phyloP scores from a whole-genome alignment of 2,888 invertebrate species.

The Caenorhabditis sp. region DNA sequence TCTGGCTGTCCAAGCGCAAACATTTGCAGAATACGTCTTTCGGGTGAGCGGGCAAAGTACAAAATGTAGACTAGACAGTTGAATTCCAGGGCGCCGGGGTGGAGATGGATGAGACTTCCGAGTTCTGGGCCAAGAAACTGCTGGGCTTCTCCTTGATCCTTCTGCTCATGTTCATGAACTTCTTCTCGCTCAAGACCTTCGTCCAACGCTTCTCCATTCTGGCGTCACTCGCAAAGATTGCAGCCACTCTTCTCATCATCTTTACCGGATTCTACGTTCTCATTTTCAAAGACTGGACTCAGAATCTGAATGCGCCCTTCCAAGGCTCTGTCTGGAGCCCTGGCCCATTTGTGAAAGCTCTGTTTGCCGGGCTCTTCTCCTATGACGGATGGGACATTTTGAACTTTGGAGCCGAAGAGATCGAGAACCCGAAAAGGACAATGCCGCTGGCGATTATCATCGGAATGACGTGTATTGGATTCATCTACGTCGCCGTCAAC shows the following conservation, averaged over 20 bases:
- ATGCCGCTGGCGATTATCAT: slow-evolving; percentile 77
- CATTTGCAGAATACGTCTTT: slow-evolving; percentile 77
- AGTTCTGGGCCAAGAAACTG: slow-evolving; percentile 69
- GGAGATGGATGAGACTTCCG: slow-evolving; percentile 51
- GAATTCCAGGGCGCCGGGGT: slow-evolving; percentile 64
- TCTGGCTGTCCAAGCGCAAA: slow-evolving; percentile 75
- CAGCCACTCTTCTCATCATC: slow-evolving; percentile 71
- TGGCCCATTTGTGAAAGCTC: slow-evolving; percentile 68
- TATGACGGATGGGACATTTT: slow-evolving; percentile 78
- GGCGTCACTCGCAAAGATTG: slow-evolving; percentile 74
- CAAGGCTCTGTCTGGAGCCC: slow-evolving; percentile 46
- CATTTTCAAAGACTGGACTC: slow-evolving; percentile 61
- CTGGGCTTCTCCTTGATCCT: slow-evolving; percentile 71
- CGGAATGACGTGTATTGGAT: slow-evolving; percentile 73
- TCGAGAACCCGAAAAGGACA: slow-evolving; percentile 74
- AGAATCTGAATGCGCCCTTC: slow-evolving; percentile 63
- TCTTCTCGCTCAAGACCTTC: slow-evolving; percentile 76
- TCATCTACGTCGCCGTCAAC: slow-evolving; percentile 74
- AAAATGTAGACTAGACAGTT: background rate
- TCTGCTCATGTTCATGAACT: slow-evolving; percentile 75
- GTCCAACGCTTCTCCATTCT: slow-evolving; percentile 76
- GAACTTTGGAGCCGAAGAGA: slow-evolving; percentile 77
- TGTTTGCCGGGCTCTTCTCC: slow-evolving; percentile 73
- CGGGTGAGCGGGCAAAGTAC: slow-evolving; percentile 53
- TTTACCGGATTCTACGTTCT: slow-evolving; percentile 72